Conservation (phyloP, 1,140 invertebrate genomes). For the Daktulosphaira vitifoliae region DNA sequence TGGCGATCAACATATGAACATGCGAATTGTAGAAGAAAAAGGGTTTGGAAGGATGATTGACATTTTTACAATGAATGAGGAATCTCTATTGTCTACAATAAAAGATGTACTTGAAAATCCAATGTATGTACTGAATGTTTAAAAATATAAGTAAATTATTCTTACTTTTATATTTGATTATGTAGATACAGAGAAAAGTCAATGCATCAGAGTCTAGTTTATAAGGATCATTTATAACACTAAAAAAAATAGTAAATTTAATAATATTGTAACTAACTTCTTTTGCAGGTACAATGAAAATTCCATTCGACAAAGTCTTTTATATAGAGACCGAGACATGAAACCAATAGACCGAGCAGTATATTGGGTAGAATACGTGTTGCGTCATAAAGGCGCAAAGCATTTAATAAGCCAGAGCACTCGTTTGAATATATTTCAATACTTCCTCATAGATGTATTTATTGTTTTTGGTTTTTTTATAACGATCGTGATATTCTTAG, state of each 20-base stretch:
- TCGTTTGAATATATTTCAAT: constrained; percentile 34
- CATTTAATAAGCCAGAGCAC: constrained; percentile 28
- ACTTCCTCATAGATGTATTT: constrained; percentile 35
- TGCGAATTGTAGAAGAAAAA: too few relatives aligned
- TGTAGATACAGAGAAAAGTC: too few relatives aligned
- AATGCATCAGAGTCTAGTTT: too few relatives aligned
- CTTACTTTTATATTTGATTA: too few relatives aligned
- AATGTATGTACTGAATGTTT: background rate
- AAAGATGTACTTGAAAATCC: constrained; percentile 8
- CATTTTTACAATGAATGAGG: constrained; percentile 2
- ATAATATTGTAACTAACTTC: too few relatives aligned
- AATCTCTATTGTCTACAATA: constrained; percentile 5
- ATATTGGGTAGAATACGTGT: constrained; percentile 61
- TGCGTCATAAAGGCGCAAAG: constrained; percentile 49
- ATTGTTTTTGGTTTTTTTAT: constrained; percentile 35
- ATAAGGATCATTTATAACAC: too few relatives aligned
- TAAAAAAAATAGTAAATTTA: too few relatives aligned
- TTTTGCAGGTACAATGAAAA: constrained; percentile 30
- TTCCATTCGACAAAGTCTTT: background rate
- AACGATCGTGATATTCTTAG: background rate
- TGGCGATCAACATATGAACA: too few relatives aligned
- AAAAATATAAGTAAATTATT: background rate
- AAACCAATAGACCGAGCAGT: constrained; percentile 51
- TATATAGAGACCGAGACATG: constrained; percentile 25
- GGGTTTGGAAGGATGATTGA: too few relatives aligned